Evolutionary conservation across 2,888 invertebrate genomes (phyloP).

Genomic region (Mythimna loreyi): DNA sequence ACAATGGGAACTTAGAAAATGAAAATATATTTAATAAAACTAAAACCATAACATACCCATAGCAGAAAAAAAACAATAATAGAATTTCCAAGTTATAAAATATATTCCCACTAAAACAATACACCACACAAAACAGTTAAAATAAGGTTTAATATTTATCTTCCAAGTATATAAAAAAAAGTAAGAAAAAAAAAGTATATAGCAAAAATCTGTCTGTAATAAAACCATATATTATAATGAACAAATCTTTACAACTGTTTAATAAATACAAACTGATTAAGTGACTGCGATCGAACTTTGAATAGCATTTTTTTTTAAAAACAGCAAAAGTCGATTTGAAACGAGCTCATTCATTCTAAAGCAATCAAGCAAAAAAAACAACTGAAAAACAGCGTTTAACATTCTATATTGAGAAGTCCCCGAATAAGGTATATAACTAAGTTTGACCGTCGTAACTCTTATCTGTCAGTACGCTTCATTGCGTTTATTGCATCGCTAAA

Average conservation of each 20-base stretch:
- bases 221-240: neutral
- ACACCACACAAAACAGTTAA: no score
- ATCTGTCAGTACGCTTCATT: conserved; percentile 80
- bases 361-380: neutral
- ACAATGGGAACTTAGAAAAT: no score
- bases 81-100: no score
- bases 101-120: no score
- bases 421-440: conserved; percentile 44
- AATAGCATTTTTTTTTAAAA: neutral
- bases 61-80: no score
- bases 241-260: neutral
- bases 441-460: conserved; percentile 68
- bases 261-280: neutral
- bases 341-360: neutral
- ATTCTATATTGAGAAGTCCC: conserved; percentile 42
- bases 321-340: neutral
- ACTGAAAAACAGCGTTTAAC: conserved; percentile 4
- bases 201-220: neutral
- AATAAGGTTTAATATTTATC: no score
- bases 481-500: conserved; percentile 79
- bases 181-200: no score
- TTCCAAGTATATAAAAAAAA: neutral
- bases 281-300: neutral
- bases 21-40: no score
- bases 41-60: no score